These are phyloP conservation scores for Caenorhabditis afra DNA, from an alignment of 2,888 invertebrate species.

Conservation along the genomic window DNA sequence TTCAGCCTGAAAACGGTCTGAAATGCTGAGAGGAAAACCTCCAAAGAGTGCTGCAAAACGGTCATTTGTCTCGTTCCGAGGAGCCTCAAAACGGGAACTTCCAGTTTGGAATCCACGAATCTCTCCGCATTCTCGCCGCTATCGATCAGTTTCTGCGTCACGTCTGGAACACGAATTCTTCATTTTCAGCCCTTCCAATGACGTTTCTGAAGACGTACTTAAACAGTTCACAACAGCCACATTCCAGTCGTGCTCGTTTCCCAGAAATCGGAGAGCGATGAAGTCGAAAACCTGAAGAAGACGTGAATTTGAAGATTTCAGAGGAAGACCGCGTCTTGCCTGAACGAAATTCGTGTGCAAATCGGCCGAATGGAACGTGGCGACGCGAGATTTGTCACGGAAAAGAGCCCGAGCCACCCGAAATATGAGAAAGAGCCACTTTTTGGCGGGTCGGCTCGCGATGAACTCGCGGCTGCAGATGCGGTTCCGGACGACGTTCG, in stretches of 20 bases:
- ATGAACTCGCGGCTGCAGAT: constrained; percentile 53
- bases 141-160: constrained; percentile 61
- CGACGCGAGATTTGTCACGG: constrained; percentile 43
- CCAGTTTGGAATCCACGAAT: constrained; percentile 58
- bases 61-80: constrained; percentile 55
- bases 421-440: constrained; percentile 54
- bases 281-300: constrained; percentile 35
- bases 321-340: background rate
- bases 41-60: constrained; percentile 59
- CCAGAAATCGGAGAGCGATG: constrained; percentile 48
- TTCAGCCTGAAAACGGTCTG: background rate
- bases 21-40: constrained; percentile 39
- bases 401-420: constrained; percentile 42
- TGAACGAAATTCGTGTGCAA: constrained; percentile 40
- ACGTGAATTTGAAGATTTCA: background rate
- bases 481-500: constrained; percentile 47
- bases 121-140: constrained; percentile 47
- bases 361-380: constrained; percentile 44
- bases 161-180: constrained; percentile 30
- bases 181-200: background rate
- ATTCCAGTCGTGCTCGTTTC: constrained; percentile 51
- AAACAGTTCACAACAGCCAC: constrained; percentile 42
- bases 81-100: constrained; percentile 43
- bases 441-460: constrained; percentile 38
- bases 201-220: constrained; percentile 15